phyloP scores from a whole-genome alignment of 2,113 vertebrate species.

The Maylandia zebra region DNA sequence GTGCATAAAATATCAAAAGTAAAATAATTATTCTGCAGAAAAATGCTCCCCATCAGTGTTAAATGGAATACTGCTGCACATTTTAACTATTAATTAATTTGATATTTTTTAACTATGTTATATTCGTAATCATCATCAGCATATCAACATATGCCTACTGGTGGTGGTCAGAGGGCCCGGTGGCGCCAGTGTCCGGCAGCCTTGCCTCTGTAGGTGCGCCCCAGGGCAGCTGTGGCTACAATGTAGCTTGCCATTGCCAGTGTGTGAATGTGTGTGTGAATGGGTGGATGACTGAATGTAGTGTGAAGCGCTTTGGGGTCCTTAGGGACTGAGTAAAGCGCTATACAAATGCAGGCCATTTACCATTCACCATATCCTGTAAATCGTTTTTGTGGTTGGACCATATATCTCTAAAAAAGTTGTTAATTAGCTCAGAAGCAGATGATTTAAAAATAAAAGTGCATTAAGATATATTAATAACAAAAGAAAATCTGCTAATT shows the following conservation, averaged over 20 bases:
- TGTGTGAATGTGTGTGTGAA: too few relatives aligned
- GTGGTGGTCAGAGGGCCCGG: too few relatives aligned
- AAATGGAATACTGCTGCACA: neutral
- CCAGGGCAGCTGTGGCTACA: too few relatives aligned
- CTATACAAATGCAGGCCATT: too few relatives aligned
- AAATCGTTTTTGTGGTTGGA: neutral
- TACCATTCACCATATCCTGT: neutral
- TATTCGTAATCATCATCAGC: neutral
- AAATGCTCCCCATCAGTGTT: neutral
- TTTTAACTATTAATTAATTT: neutral
- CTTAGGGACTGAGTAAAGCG: too few relatives aligned
- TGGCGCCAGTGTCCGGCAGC: too few relatives aligned
- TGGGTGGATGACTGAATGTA: too few relatives aligned
- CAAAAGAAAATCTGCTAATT: neutral
- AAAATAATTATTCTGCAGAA: neutral
- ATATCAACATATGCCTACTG: too few relatives aligned
- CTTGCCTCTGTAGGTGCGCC: fast-evolving
- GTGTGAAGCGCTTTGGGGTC: too few relatives aligned
- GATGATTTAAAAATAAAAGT: neutral
- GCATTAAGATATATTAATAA: neutral
- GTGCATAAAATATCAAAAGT: neutral
- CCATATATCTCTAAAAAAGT: neutral
- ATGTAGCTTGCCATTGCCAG: too few relatives aligned
- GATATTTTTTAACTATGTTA: neutral
- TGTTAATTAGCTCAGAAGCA: neutral